Percentiles rank a stretch among this genome's conserved stretches.
Evolutionary conservation across 1,140 invertebrate species (phyloP).

Genomic region (Hycleus cichorii): DNA sequence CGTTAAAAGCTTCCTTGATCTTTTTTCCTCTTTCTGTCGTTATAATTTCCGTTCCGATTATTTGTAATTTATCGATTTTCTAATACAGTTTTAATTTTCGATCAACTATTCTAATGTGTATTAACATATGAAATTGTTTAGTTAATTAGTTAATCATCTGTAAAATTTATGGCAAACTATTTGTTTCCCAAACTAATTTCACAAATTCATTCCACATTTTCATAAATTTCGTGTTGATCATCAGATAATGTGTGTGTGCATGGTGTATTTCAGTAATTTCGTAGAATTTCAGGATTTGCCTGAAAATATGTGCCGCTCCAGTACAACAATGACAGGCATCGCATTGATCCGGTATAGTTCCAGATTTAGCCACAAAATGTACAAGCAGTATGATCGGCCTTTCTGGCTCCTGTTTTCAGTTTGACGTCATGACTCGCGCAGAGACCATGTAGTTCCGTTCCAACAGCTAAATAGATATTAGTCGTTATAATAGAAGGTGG

Average conservation of each 20-base stretch:
- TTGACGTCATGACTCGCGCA: conserved; percentile 31
- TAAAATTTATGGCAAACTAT: too few relatives aligned
- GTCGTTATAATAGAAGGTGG: conserved; percentile 14
- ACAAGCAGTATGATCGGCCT: conserved; percentile 4
- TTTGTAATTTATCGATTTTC: too few relatives aligned
- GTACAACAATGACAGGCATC: conserved; percentile 2
- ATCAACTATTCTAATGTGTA: too few relatives aligned
- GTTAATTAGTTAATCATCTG: too few relatives aligned
- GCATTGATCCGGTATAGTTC: conserved; percentile 31
- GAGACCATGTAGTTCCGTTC: conserved; percentile 17
- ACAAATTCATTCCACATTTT: conserved; percentile 6
- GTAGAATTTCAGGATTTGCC: background rate
- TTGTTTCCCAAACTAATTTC: background rate
- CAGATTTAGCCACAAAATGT: conserved; percentile 15
- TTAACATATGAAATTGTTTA: too few relatives aligned
- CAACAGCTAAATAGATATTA: conserved; percentile 12
- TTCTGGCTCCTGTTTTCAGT: conserved; percentile 25
- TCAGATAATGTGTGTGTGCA: too few relatives aligned
- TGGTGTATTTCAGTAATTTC: too few relatives aligned
- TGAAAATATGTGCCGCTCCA: conserved; percentile 13
- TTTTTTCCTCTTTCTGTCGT: too few relatives aligned
- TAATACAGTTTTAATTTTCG: too few relatives aligned
- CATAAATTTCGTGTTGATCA: background rate
- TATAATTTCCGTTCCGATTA: too few relatives aligned
- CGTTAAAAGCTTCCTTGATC: too few relatives aligned